These are phyloP conservation scores for Parnassius glacialis DNA, from an alignment of 2,888 invertebrate genomes.

Conservation along the genomic window DNA sequence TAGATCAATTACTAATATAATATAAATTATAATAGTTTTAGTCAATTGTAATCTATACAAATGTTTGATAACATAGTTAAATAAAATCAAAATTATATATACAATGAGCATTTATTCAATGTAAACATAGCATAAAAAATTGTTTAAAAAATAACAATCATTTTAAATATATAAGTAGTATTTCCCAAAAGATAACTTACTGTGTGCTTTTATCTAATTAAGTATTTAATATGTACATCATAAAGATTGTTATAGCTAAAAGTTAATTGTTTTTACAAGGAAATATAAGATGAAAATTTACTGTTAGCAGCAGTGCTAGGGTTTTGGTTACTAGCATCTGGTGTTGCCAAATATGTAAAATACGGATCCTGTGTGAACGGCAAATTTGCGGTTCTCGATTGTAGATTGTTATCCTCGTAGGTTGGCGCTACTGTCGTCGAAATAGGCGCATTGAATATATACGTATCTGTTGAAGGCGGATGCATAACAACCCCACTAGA, in stretches of 20 bases:
- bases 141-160: too few relatives aligned
- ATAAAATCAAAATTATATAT: too few relatives aligned
- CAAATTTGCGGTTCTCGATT: conserved; percentile 47
- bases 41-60: too few relatives aligned
- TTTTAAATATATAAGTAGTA: neutral
- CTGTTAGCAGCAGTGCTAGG: conserved; percentile 45
- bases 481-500: conserved; percentile 56
- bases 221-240: conserved; percentile 1
- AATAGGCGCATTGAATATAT: conserved; percentile 51
- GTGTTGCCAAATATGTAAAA: conserved; percentile 55
- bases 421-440: conserved; percentile 52
- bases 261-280: conserved; percentile 47
- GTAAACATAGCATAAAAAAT: too few relatives aligned
- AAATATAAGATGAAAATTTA: conserved; percentile 67
- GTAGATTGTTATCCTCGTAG: conserved; percentile 59
- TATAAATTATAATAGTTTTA: too few relatives aligned
- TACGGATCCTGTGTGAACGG: conserved; percentile 62
- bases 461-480: conserved; percentile 54
- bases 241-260: conserved; percentile 1
- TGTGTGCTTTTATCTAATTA: too few relatives aligned
- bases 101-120: too few relatives aligned
- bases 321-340: conserved; percentile 53
- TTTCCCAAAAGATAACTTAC: too few relatives aligned
- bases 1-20: too few relatives aligned
- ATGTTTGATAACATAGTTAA: too few relatives aligned